These are phyloP conservation scores for Epizoanthus rinbou DNA, from an alignment of 92 coral and sea anemone species.

Conservation along the genomic window DNA sequence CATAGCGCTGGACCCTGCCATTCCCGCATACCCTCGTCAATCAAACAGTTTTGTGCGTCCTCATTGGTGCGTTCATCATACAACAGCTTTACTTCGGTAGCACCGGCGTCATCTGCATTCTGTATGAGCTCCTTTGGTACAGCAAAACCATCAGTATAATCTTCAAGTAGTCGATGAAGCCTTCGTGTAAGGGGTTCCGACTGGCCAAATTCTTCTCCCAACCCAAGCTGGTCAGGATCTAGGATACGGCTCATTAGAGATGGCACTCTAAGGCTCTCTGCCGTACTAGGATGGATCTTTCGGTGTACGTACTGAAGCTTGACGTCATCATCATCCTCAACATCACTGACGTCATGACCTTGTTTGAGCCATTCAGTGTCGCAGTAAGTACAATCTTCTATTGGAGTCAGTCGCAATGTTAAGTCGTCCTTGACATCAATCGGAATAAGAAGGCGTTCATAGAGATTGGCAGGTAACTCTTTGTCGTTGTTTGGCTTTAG, in stretches of 20 bases:
- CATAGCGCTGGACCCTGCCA: conserved; percentile 95
- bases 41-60: conserved; percentile 58
- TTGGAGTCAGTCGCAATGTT: conserved; percentile 43
- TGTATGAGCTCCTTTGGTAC: conserved; percentile 92
- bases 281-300: conserved; percentile 57
- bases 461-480: background rate
- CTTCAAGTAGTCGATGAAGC: conserved; percentile 80
- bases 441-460: conserved; percentile 56
- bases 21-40: conserved; percentile 80
- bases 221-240: conserved; percentile 73
- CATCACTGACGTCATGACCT: conserved; percentile 63
- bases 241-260: conserved; percentile 65
- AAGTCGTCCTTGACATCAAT: conserved; percentile 46
- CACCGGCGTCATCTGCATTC: conserved; percentile 93
- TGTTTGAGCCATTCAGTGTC: conserved; percentile 72
- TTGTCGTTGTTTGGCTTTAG: conserved; percentile 1
- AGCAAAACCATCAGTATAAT: conserved; percentile 87
- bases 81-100: conserved; percentile 71
- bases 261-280: conserved; percentile 69
- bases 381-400: conserved; percentile 70
- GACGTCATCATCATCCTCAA: conserved; percentile 56
- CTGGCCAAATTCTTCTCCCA: conserved; percentile 84
- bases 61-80: conserved; percentile 74
- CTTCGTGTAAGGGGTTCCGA: conserved; percentile 74
- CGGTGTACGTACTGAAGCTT: conserved; percentile 68